Evolutionary conservation across 2,797 vertebrate species (phyloP).

Genomic region (Lagodon rhomboides): DNA sequence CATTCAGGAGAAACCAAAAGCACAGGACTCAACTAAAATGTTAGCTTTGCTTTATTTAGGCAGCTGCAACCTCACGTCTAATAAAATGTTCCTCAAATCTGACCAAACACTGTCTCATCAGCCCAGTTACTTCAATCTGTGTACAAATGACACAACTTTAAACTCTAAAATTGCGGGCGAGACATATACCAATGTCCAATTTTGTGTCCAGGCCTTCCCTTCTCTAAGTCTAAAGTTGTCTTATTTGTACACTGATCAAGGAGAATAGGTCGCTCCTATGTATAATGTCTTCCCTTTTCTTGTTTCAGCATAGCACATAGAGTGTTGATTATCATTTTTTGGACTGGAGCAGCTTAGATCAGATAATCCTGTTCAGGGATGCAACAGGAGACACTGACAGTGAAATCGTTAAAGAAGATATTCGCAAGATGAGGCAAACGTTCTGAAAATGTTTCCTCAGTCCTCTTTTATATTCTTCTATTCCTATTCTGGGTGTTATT

Average conservation of each 20-base stretch:
- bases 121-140: no score
- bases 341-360: background rate
- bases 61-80: constrained; percentile 22
- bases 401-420: background rate
- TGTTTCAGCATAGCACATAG: background rate
- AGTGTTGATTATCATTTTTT: background rate
- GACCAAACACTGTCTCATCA: no score
- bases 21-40: background rate
- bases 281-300: background rate
- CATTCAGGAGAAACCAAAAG: constrained; percentile 13
- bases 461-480: background rate
- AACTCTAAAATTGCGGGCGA: no score
- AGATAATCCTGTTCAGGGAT: background rate
- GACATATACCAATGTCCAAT: no score
- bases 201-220: no score
- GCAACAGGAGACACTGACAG: background rate
- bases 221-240: no score
- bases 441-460: background rate
- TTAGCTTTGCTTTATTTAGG: constrained; percentile 37
- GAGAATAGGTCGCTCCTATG: no score
- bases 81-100: background rate
- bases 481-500: background rate
- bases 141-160: no score
- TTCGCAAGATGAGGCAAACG: background rate
- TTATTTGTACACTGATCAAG: no score